A percentile compares a stretch with the other conserved stretches of the same genome.
Evolutionary conservation across 2,888 invertebrate species (phyloP).

Genomic region (Latheticus oryzae): DNA sequence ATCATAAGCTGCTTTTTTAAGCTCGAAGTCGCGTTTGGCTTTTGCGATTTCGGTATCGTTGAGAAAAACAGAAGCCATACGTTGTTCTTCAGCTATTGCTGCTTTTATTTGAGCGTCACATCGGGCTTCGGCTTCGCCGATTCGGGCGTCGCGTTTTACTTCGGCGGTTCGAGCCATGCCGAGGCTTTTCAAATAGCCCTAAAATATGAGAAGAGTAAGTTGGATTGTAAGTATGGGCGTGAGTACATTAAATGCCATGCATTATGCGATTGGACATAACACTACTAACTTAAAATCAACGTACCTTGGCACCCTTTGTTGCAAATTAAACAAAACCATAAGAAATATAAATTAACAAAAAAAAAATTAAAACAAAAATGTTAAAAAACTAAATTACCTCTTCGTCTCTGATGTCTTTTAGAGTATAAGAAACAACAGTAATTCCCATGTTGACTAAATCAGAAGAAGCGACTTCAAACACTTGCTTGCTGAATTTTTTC

Average conservation of each 20-base stretch:
- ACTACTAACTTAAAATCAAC: conserved; percentile 58
- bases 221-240: conserved; percentile 2
- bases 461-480: conserved; percentile 94
- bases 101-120: conserved; percentile 93
- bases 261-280: conserved; percentile 33
- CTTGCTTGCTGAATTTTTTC: conserved; percentile 94
- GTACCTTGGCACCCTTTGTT: conserved; percentile 74
- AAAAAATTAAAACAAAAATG: conserved; percentile 18
- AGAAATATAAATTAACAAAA: conserved; percentile 44
- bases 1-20: conserved; percentile 97
- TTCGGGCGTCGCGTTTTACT: conserved; percentile 94
- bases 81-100: conserved; percentile 95
- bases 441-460: conserved; percentile 97
- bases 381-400: conserved; percentile 73
- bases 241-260: conserved; percentile 24
- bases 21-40: conserved; percentile 94
- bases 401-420: conserved; percentile 94
- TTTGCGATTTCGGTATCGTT: conserved; percentile 99
- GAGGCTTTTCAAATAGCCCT: conserved; percentile 93
- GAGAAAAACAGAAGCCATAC: conserved; percentile 92
- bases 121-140: conserved; percentile 96
- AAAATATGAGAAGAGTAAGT: conserved; percentile 34
- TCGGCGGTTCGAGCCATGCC: conserved; percentile 96
- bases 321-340: conserved; percentile 60
- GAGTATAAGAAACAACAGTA: conserved; percentile 93